Base-by-base conservation (phyloP, 64 coral and sea anemone species). In the Porites lutea region DNA sequence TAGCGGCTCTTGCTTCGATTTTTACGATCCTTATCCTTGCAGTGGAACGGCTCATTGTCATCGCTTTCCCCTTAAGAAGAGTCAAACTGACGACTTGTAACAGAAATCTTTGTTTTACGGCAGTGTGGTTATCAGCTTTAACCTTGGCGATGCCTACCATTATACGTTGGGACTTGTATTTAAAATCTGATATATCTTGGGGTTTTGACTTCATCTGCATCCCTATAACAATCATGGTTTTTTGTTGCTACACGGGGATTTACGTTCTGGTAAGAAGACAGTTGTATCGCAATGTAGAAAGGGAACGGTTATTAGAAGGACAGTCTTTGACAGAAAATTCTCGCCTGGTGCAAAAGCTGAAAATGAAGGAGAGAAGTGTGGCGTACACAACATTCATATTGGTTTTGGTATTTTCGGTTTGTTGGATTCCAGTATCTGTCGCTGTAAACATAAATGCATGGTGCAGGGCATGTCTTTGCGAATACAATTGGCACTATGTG, bases 21-120 rank as follows among this genome's bases (percentile, higher is more conserved):
- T 70, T 90, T 1, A 97, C 91, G 19, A 93, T 97, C 22, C 73
- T 91, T n/a, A 88, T 55, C 57, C 60, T 97, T 44, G 72, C 81
- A 21, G 59, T 92, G 3, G 90, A 92, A 13, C 72, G 82, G 12
- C 80, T 82, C 5, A 64, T 83, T 15, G 80, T 68, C n/a, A 43
- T 91, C 15, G 68, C 66, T 67, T 82, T 79, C 1, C 65, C 59
- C 18, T 27, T 20, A 0, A 47, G 57, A 6, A 51, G 5, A 16
- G 71, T 44, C 65, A 47, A 10, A 4, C 60, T 83, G 45, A 79
- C 53, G 2, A 48, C 13, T n/a, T 2, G 13, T 49, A 69, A 83
- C 63, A 49, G 13, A 4, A 22, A 52, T 7, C 18, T 61, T 60
- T 53, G 89, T 9, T 3, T 65, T 60, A 16, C 64, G 43, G 44